These are phyloP conservation scores for Microcebus murinus DNA, from an alignment of 2,113 vertebrate species.

Conservation along the genomic window DNA sequence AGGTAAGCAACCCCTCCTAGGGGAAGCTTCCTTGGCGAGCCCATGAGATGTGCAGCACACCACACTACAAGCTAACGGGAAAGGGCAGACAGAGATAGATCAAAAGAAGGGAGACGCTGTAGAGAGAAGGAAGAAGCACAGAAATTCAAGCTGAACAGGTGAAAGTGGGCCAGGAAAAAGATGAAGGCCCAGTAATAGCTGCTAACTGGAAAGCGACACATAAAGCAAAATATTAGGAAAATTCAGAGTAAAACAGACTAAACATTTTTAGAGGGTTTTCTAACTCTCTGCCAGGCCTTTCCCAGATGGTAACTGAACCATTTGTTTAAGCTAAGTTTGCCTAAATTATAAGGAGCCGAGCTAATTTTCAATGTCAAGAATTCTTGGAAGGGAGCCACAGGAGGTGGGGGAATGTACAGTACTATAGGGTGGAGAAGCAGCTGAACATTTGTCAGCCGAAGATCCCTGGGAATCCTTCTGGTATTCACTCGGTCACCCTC, in stretches of 20 bases:
- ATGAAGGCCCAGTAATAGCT: not conserved
- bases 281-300: slow-evolving; percentile 55
- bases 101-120: too few species aligned
- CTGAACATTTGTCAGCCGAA: not conserved
- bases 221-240: slow-evolving; percentile 56
- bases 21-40: not conserved
- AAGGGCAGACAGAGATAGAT: not conserved
- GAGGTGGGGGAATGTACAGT: not conserved
- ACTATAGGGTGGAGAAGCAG: not conserved
- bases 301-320: slow-evolving; percentile 44
- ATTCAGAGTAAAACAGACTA: not conserved
- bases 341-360: slow-evolving; percentile 66
- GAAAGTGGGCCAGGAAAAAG: not conserved
- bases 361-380: slow-evolving; percentile 57
- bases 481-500: not conserved
- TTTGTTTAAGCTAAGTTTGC: slow-evolving; percentile 70
- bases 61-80: accelerated
- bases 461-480: not conserved
- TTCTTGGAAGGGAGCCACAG: slow-evolving; percentile 52
- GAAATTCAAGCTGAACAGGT: not conserved
- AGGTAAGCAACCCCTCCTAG: not conserved
- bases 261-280: slow-evolving; percentile 29
- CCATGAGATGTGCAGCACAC: accelerated
- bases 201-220: slow-evolving; percentile 17
- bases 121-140: not conserved